These are phyloP conservation scores for Dasysyrphus tricinctus DNA, from an alignment of 2,888 invertebrate genomes.

Conservation along the genomic window DNA sequence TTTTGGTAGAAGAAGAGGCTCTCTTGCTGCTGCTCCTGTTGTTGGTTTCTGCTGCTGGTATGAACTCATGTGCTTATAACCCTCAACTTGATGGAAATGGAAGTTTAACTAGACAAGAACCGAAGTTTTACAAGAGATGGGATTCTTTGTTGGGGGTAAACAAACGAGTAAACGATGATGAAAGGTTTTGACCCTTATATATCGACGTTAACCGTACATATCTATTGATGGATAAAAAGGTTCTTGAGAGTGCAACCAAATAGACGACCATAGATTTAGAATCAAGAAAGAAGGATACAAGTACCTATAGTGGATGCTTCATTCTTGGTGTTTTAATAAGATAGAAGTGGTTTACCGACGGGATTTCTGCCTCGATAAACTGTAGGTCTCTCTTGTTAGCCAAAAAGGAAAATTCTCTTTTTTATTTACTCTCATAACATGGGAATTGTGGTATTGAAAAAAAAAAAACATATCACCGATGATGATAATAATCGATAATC, in stretches of 20 bases:
- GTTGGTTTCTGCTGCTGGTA: conserved; percentile 7
- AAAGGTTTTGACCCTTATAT: conserved; percentile 73
- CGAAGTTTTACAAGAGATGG: conserved; percentile 62
- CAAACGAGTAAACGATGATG: conserved; percentile 75
- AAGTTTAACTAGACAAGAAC: conserved; percentile 32
- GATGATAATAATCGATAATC: conserved; percentile 16
- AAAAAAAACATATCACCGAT: conserved; percentile 3
- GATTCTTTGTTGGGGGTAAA: conserved; percentile 73
- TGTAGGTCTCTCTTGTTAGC: conserved; percentile 59
- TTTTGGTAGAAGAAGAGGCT: conserved; percentile 47
- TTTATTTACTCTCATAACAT: not conserved
- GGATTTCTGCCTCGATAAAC: conserved; percentile 55
- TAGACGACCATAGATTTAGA: not conserved
- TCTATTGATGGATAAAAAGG: conserved; percentile 40
- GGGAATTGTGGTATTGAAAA: not conserved
- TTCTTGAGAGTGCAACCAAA: conserved; percentile 53
- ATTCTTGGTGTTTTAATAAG: conserved; percentile 63
- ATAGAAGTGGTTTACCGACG: conserved; percentile 63
- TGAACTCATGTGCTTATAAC: conserved; percentile 47
- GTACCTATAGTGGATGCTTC: not conserved
- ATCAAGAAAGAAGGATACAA: not conserved
- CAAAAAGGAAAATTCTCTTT: conserved; percentile 6
- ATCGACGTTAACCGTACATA: conserved; percentile 12
- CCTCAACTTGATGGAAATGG: not conserved
- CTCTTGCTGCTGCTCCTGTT: not conserved